These are phyloP conservation scores for Aspidiotus destructor DNA, from an alignment of 2,888 invertebrate genomes.

Conservation along the genomic window DNA sequence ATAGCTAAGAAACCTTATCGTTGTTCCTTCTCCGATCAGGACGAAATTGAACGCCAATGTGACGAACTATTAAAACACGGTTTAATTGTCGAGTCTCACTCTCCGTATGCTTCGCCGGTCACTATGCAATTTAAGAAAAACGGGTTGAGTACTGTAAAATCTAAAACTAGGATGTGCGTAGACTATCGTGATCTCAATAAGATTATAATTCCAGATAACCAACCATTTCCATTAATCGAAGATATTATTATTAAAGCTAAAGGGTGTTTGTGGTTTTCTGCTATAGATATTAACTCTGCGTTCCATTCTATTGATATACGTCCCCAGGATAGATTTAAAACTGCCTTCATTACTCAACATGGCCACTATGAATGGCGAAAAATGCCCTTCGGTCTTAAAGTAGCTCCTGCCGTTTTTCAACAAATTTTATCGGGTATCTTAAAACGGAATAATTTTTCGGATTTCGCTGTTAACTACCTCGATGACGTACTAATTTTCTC, in stretches of 20 bases:
- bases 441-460: not conserved
- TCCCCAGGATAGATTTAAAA: not conserved
- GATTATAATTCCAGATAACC: not conserved
- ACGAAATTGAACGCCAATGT: not conserved
- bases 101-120: not conserved
- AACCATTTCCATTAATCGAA: not conserved
- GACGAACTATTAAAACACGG: not conserved
- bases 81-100: not conserved
- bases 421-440: not conserved
- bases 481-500: not conserved
- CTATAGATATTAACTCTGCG: not conserved
- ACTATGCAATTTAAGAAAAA: not conserved
- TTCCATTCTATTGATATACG: not conserved
- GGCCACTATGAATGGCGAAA: not conserved
- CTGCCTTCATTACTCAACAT: not conserved
- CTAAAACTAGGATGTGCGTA: not conserved
- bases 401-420: not conserved
- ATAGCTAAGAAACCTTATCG: not conserved
- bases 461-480: not conserved
- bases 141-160: not conserved
- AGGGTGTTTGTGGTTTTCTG: not conserved
- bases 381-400: not conserved
- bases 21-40: not conserved
- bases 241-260: not conserved
- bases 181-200: not conserved